Conservation (phyloP, 1,140 invertebrate genomes). For the Pogonus chalceus region DNA sequence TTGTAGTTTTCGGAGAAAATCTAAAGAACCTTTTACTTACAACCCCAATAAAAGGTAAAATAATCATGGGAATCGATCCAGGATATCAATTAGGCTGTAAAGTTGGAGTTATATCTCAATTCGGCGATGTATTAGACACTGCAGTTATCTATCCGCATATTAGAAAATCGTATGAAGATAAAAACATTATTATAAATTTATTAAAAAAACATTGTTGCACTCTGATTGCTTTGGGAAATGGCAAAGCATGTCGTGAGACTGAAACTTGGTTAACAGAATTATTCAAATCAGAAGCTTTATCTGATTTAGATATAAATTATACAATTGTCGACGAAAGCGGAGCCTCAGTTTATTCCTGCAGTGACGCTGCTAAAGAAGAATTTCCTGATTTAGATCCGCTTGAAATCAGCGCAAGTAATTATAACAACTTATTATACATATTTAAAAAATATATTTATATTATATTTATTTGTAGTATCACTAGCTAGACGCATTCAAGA, state of each 20-base stretch:
- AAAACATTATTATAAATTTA: constrained; percentile 14
- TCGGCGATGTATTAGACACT: constrained; percentile 58
- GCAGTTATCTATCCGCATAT: constrained; percentile 57
- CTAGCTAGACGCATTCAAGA: constrained; percentile 79
- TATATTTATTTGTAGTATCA: constrained; percentile 47
- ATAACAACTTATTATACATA: background rate
- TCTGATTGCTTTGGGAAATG: constrained; percentile 78
- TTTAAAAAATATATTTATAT: background rate
- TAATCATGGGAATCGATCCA: constrained; percentile 78
- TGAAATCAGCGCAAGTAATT: constrained; percentile 62
- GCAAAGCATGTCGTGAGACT: constrained; percentile 77
- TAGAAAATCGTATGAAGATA: constrained; percentile 5
- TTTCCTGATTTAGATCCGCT: constrained; percentile 72
- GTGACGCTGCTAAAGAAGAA: constrained; percentile 71
- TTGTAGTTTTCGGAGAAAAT: constrained; percentile 75
- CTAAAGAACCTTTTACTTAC: constrained; percentile 70
- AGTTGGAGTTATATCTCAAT: constrained; percentile 58
- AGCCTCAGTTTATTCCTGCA: constrained; percentile 83
- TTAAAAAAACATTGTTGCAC: constrained; percentile 43
- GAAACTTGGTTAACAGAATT: constrained; percentile 62
- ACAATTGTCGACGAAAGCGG: constrained; percentile 83
- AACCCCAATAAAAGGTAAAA: constrained; percentile 67
- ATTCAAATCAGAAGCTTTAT: constrained; percentile 45
- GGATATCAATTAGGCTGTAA: constrained; percentile 82
- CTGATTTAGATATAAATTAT: constrained; percentile 49